Evolutionary conservation across 2,888 invertebrate genomes (phyloP).

Genomic region (Melinopterus prodromus): DNA sequence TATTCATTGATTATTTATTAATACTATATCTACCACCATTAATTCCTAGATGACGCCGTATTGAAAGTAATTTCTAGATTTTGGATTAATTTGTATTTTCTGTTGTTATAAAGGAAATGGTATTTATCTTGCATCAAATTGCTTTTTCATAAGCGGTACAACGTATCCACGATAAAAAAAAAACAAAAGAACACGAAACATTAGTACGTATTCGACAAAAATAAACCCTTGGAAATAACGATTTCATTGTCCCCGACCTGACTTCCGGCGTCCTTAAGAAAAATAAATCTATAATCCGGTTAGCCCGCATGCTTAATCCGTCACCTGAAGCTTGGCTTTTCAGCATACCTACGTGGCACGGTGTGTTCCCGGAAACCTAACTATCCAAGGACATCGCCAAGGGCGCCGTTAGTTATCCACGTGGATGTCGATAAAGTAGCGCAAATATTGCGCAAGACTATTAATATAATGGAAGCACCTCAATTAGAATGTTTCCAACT

Average conservation of each 20-base stretch:
- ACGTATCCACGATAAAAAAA: no score
- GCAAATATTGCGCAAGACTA: conserved; percentile 4
- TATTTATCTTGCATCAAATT: no score
- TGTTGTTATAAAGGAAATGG: no score
- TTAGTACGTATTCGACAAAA: no score
- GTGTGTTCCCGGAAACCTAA: background rate
- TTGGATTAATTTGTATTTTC: no score
- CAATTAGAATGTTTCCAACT: background rate
- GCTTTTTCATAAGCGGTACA: no score
- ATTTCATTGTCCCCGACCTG: background rate
- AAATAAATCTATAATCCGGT: background rate
- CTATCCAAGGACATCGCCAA: background rate
- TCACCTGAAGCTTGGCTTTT: background rate
- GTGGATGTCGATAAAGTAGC: background rate
- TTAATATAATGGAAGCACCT: background rate
- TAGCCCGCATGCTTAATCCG: background rate
- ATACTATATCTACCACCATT: no score
- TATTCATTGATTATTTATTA: no score
- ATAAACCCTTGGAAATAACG: background rate
- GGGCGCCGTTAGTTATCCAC: background rate
- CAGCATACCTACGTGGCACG: background rate
- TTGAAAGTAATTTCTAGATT: no score
- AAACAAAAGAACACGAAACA: no score
- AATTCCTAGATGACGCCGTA: no score
- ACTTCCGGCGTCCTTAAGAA: background rate